These are phyloP conservation scores for Aphyosemion australe DNA, from an alignment of 2,113 vertebrate genomes.

Conservation along the genomic window DNA sequence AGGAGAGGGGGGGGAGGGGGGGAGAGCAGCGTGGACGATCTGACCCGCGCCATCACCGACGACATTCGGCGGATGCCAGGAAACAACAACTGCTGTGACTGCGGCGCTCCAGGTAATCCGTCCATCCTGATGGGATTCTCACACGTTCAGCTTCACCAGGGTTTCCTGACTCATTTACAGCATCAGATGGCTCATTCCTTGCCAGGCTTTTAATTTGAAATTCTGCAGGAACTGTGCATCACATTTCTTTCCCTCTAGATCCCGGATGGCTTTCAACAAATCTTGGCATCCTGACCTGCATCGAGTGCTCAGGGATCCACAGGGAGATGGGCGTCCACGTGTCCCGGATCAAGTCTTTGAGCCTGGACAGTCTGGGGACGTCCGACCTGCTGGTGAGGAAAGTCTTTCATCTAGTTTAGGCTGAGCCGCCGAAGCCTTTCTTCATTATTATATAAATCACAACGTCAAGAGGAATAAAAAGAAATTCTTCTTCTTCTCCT, in stretches of 20 bases:
- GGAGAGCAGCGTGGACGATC: constrained; percentile 65
- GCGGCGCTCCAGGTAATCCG: constrained; percentile 59
- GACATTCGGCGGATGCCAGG: constrained; percentile 67
- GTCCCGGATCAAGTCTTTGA: constrained; percentile 66
- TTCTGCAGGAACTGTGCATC: neutral
- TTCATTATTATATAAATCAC: too few species aligned
- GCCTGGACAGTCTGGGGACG: constrained; percentile 65
- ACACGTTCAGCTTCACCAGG: too few species aligned
- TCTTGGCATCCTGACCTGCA: constrained; percentile 65
- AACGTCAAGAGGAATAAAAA: too few species aligned
- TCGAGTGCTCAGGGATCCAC: constrained; percentile 71
- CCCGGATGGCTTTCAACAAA: constrained; percentile 68
- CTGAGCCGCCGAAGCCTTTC: too few species aligned
- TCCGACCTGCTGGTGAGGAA: constrained; percentile 63
- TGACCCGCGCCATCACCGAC: constrained; percentile 66
- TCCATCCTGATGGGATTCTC: neutral
- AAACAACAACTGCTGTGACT: constrained; percentile 69
- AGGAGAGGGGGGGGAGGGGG: constrained; percentile 16
- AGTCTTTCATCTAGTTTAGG: neutral
- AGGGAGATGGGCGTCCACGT: constrained; percentile 70
- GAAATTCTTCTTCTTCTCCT: too few species aligned
- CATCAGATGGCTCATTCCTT: neutral
- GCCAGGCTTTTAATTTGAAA: constrained; percentile 4
- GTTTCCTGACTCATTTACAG: too few species aligned
- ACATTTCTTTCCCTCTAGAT: constrained; percentile 29